These are phyloP conservation scores for Austrofundulus limnaeus DNA, from an alignment of 2,113 vertebrate genomes.

Conservation along the genomic window DNA sequence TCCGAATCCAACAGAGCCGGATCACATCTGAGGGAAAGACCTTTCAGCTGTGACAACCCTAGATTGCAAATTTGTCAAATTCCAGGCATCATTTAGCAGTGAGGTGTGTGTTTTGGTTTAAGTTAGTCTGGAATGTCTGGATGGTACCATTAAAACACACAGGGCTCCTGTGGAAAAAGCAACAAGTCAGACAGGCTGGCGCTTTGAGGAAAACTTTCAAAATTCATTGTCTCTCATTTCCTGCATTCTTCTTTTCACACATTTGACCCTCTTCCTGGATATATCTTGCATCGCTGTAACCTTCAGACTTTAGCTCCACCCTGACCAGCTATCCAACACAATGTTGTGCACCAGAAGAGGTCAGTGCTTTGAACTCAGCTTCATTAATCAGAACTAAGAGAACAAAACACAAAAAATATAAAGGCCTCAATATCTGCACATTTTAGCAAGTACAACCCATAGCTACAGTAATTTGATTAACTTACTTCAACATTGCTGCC, in stretches of 20 bases:
- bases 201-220: constrained; percentile 39
- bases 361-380: neutral
- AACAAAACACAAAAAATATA: too few relatives aligned
- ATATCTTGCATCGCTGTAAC: constrained; percentile 32
- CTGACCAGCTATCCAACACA: constrained; percentile 9
- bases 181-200: constrained; percentile 50
- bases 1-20: constrained; percentile 42
- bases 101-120: constrained; percentile 39
- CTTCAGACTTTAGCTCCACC: constrained; percentile 35
- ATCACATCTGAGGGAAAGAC: constrained; percentile 5
- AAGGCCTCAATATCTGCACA: too few relatives aligned
- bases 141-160: constrained; percentile 36
- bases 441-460: too few relatives aligned
- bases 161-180: constrained; percentile 23
- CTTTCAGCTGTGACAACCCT: constrained; percentile 38
- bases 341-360: constrained; percentile 34
- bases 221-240: constrained; percentile 25
- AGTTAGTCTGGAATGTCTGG: constrained; percentile 23
- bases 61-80: constrained; percentile 39
- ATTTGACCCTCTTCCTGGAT: constrained; percentile 53
- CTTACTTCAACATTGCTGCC: too few relatives aligned
- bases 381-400: constrained; percentile 13
- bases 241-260: constrained; percentile 34
- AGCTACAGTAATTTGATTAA: too few relatives aligned
- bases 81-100: constrained; percentile 23